Conservation (phyloP, 2,797 vertebrate species). For the Gouania willdenowi region DNA sequence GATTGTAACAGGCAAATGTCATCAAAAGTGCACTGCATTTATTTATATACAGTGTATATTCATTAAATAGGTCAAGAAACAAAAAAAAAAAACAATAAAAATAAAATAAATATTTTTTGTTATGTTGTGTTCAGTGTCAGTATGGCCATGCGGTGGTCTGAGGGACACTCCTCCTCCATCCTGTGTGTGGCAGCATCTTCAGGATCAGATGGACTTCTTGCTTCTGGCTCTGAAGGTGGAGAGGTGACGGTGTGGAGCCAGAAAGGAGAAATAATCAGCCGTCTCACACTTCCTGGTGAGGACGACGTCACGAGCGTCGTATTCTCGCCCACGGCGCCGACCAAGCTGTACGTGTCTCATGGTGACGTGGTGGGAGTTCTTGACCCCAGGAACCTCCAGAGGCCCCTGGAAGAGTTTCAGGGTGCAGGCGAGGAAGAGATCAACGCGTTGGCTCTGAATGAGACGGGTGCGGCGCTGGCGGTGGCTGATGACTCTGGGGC, state of each 20-base stretch:
- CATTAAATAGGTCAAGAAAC: too few species aligned
- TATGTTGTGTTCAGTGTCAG: slow-evolving; percentile 16
- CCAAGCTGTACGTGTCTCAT: slow-evolving; percentile 80
- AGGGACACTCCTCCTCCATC: slow-evolving; percentile 79
- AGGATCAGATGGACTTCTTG: slow-evolving; percentile 77
- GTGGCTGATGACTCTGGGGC: slow-evolving; percentile 88
- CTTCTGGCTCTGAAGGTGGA: slow-evolving; percentile 86
- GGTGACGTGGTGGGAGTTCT: slow-evolving; percentile 81
- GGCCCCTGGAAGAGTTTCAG: slow-evolving; percentile 65
- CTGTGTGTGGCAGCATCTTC: slow-evolving; percentile 77
- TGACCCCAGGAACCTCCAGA: slow-evolving; percentile 80
- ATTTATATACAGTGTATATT: too few species aligned
- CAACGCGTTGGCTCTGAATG: slow-evolving; percentile 84
- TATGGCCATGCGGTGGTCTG: slow-evolving; percentile 84
- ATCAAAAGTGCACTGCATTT: too few species aligned
- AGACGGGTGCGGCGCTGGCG: slow-evolving; percentile 78
- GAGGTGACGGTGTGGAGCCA: slow-evolving; percentile 83
- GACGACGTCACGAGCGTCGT: slow-evolving; percentile 79
- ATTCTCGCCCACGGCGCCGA: slow-evolving; percentile 73
- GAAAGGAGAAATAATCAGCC: slow-evolving; percentile 67
- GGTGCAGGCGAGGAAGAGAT: slow-evolving; percentile 89
- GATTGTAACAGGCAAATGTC: too few species aligned
- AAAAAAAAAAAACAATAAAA: too few species aligned
- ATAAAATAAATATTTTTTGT: background rate
- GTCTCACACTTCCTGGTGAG: slow-evolving; percentile 55